phyloP scores from a whole-genome alignment of 2,113 vertebrate species.

The Natator depressus region DNA sequence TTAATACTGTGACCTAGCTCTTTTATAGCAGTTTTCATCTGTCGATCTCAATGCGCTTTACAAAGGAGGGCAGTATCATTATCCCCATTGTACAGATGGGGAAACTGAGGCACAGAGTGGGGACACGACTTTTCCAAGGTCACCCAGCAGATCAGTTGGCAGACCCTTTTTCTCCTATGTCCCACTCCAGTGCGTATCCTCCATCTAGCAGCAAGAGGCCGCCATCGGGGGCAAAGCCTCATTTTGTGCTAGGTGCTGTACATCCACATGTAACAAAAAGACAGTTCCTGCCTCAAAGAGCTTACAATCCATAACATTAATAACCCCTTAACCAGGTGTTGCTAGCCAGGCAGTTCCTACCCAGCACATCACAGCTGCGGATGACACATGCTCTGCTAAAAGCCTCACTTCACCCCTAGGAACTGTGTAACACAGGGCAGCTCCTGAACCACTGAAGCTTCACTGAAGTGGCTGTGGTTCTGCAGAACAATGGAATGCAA shows the following conservation, averaged over 20 bases:
- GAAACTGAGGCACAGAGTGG: neutral
- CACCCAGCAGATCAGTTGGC: neutral
- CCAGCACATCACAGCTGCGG: neutral
- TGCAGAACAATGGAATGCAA: neutral
- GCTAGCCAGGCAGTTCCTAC: neutral
- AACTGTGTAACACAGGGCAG: neutral
- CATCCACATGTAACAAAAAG: neutral
- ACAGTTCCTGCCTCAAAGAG: neutral
- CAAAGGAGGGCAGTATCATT: neutral
- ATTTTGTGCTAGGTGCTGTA: neutral
- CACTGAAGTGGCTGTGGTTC: neutral
- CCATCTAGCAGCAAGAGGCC: neutral
- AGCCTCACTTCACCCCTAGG: neutral
- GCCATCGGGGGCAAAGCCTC: neutral
- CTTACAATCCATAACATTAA: neutral
- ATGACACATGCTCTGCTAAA: neutral
- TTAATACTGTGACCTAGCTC: neutral
- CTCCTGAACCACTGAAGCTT: neutral
- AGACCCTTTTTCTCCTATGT: neutral
- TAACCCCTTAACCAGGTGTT: neutral
- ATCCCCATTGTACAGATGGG: neutral
- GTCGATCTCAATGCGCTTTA: neutral
- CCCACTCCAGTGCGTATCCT: no score
- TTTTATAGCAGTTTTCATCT: neutral
- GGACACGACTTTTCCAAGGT: neutral